Base-by-base conservation (phyloP, 2,113 vertebrate species). In the Arenaria interpres region DNA sequence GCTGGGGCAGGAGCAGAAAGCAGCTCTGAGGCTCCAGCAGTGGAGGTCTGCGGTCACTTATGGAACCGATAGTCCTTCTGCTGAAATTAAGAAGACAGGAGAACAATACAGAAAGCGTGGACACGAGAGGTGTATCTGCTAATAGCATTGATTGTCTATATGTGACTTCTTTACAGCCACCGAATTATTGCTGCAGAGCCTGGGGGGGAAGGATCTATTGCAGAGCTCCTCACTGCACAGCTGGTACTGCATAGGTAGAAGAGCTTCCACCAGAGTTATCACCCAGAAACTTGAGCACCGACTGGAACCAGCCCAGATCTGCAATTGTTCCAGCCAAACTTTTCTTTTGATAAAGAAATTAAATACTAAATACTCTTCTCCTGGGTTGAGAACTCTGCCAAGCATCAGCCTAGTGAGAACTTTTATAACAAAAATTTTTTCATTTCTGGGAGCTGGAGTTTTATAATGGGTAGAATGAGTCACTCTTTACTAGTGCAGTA, bases 401-500 rank as follows among this genome's bases (percentile, higher is more conserved):
- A 82, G 50, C 54, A 76, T 69, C 69, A 94, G 73, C 41, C 62
- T 66, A 77, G 53, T 76, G 45, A 85, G 59, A 67, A 93, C 39
- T 85, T 84, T 46, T 73, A 33, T 62, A 68, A 69, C 53, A 93
- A 85, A 97, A 94, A 92, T 76, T 8, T 69, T 79, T 93, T 91
- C 23, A 63, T 87, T 93, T 94, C 45, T 83, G 63, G 25, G 33
- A 81, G n/a, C 19, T 56, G n/a, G 69, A 59, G 56, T 89, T 97
- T 91, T 95, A 54, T 73, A 94, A 95, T 56, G 73, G 45, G 30
- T 93, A 78, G 62, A 87, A 78, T 91, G 82, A 96, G 56, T 97
- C 89, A 93, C 43, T 90, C 91, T 94, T 96, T 97, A 94, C 85
- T 86, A 83, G 51, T 82, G 88, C 27, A 87, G 48, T 57, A 94